Conservation (phyloP, 2,113 vertebrate species). For the Ciconia maguari region DNA sequence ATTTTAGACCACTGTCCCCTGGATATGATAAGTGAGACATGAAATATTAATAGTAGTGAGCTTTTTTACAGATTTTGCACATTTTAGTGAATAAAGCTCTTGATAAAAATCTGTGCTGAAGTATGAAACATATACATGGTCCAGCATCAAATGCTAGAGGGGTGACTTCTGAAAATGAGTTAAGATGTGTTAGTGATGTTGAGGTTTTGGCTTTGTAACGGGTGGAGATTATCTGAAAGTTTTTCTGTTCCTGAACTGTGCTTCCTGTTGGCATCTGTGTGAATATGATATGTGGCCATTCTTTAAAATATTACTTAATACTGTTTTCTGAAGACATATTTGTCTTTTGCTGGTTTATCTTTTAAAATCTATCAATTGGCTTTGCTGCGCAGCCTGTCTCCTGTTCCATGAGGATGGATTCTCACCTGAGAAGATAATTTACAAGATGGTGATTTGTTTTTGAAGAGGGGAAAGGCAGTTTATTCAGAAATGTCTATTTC, state of each 20-base stretch:
- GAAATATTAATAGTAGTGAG: not conserved
- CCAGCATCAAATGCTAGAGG: not conserved
- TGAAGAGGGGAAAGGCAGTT: not conserved
- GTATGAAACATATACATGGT: not conserved
- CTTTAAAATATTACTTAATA: not conserved
- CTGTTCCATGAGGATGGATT: not conserved
- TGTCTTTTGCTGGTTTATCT: slow-evolving; percentile 19
- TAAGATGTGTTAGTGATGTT: slow-evolving; percentile 21
- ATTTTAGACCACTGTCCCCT: not conserved
- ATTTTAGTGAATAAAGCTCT: slow-evolving; percentile 37
- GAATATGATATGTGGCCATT: slow-evolving; percentile 17
- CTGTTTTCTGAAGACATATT: not conserved
- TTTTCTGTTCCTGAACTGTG: slow-evolving; percentile 33
- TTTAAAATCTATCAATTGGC: not conserved
- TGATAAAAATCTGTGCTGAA: slow-evolving; percentile 18
- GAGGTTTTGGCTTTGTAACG: slow-evolving; percentile 25
- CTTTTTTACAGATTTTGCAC: not conserved
- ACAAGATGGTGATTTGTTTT: slow-evolving; percentile 1
- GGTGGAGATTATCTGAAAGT: slow-evolving; percentile 39
- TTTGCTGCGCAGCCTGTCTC: not conserved
- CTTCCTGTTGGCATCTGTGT: slow-evolving; percentile 36
- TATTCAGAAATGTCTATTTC: not conserved
- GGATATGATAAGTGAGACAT: not conserved
- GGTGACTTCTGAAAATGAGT: not conserved
- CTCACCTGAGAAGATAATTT: slow-evolving; percentile 14